A percentile compares a stretch with the other conserved stretches of the same genome.
phyloP scores from a whole-genome alignment of 2,113 vertebrate genomes.

The Amia ocellicauda region DNA sequence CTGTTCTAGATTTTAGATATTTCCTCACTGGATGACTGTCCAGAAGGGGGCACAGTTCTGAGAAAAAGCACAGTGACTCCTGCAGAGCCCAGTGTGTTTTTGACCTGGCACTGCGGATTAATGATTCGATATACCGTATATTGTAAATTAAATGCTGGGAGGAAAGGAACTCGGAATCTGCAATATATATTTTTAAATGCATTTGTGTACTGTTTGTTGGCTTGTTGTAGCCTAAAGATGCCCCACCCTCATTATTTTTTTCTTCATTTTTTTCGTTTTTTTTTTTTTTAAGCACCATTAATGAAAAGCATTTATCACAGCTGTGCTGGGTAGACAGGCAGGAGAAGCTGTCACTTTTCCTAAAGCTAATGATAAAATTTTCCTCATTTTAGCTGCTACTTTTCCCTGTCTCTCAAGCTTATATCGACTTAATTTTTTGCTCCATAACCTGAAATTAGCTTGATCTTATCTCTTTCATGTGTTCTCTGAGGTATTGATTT shows the following conservation, averaged over 20 bases:
- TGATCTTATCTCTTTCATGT: constrained; percentile 60
- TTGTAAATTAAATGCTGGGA: no score
- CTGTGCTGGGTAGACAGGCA: constrained; percentile 41
- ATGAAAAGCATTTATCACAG: constrained; percentile 71
- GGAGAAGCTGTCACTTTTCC: constrained; percentile 54
- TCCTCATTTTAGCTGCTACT: constrained; percentile 22
- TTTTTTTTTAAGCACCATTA: constrained; percentile 47
- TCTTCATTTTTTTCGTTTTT: no score
- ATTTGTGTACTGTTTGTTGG: no score
- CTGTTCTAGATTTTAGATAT: no score
- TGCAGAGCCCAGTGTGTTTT: constrained; percentile 23
- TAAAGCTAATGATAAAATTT: constrained; percentile 55
- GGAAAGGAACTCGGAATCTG: no score
- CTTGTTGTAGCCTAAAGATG: no score
- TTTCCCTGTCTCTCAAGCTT: constrained; percentile 26
- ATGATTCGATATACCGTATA: no score
- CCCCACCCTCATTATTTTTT: no score
- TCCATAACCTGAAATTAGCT: constrained; percentile 59
- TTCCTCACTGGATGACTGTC: no score
- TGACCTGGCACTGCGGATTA: no score
- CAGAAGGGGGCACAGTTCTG: neutral
- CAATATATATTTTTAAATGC: no score
- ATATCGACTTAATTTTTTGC: constrained; percentile 62
- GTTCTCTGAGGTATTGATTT: constrained; percentile 59
- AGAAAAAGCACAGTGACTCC: no score